Evolutionary conservation across 2,113 vertebrate genomes (phyloP).

Genomic region (Oxyura jamaicensis): DNA sequence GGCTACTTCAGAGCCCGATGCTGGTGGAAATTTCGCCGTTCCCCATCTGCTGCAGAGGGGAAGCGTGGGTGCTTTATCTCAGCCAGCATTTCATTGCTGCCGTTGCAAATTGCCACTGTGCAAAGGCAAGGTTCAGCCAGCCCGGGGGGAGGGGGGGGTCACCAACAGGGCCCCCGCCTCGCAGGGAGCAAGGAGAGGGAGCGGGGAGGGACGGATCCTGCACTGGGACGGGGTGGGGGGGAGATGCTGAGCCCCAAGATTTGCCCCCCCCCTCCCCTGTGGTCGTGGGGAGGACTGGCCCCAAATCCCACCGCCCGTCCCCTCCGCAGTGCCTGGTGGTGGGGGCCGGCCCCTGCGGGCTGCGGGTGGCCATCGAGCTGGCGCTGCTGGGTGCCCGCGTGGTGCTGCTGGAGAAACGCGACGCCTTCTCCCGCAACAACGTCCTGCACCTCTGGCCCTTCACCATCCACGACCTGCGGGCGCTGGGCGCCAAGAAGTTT

Average conservation of each 20-base stretch:
- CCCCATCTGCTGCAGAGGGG: neutral
- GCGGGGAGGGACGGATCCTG: neutral
- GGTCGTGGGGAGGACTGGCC: accelerated
- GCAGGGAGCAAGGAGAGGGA: neutral
- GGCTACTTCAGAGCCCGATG: no score
- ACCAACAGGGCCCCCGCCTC: neutral
- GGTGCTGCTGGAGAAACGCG: conserved; percentile 90
- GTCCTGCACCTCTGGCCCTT: conserved; percentile 96
- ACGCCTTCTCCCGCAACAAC: conserved; percentile 91
- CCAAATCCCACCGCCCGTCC: accelerated
- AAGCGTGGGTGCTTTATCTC: neutral
- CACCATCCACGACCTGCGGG: conserved; percentile 90
- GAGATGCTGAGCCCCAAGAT: neutral
- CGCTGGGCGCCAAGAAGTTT: conserved; percentile 92
- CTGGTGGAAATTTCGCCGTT: neutral
- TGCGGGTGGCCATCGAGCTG: conserved; percentile 89
- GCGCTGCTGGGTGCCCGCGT: conserved; percentile 88
- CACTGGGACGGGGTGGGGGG: accelerated
- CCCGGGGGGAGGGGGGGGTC: neutral
- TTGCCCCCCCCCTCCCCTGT: neutral
- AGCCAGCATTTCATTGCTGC: neutral
- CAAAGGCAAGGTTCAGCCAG: neutral
- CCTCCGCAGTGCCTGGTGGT: conserved; percentile 87
- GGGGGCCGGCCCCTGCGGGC: conserved; percentile 92
- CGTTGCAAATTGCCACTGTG: neutral